Evolutionary conservation across 2,797 vertebrate genomes (phyloP).

Genomic region (Urophycis tenuis): DNA sequence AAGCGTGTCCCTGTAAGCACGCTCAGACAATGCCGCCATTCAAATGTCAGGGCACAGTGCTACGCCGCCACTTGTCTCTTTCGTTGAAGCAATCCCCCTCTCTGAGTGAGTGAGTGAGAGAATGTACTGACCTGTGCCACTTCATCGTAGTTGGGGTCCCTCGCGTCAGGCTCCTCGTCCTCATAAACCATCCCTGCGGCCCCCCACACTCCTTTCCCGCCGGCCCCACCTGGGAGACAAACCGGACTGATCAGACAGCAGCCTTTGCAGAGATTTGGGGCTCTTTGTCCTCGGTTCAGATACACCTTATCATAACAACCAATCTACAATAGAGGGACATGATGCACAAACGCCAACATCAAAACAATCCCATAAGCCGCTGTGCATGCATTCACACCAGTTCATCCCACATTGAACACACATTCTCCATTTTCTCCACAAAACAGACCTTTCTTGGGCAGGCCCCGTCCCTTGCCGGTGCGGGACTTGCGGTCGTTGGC

Average conservation of each 20-base stretch:
- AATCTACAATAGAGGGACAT: neutral
- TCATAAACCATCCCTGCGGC: slow-evolving; percentile 83
- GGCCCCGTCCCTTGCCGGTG: slow-evolving; percentile 78
- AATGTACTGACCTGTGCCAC: slow-evolving; percentile 66
- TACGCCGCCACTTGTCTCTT: no score
- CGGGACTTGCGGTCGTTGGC: slow-evolving; percentile 77
- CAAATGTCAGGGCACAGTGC: no score
- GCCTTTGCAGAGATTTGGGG: no score
- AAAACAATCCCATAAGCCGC: neutral
- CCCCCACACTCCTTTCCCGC: slow-evolving; percentile 88
- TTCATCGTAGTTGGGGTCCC: slow-evolving; percentile 85
- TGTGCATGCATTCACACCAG: no score
- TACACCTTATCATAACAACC: neutral
- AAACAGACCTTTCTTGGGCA: slow-evolving; percentile 81
- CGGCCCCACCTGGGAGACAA: slow-evolving; percentile 73
- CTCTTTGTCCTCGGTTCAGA: neutral
- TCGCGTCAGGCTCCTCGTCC: slow-evolving; percentile 77
- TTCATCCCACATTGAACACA: neutral
- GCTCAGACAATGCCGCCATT: no score
- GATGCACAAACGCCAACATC: neutral
- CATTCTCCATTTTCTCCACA: neutral
- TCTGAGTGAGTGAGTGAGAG: neutral
- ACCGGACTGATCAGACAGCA: neutral
- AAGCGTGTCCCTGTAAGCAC: no score
- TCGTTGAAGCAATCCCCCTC: no score